phyloP scores from a whole-genome alignment of 2,888 invertebrate species.

The Andrena hattorfiana region DNA sequence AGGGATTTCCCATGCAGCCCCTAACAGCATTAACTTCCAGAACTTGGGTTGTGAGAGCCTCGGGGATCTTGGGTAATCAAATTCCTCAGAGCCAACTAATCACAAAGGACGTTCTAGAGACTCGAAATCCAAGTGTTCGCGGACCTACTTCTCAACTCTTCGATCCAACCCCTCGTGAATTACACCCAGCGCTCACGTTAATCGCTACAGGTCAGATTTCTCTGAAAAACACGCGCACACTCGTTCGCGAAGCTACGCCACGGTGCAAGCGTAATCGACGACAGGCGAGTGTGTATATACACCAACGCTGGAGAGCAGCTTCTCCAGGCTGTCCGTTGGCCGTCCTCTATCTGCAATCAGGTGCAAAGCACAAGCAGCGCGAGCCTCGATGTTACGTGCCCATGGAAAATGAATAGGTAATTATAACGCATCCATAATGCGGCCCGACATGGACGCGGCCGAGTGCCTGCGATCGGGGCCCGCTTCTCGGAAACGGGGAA shows the following conservation, averaged over 20 bases:
- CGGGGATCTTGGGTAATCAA: too few relatives aligned
- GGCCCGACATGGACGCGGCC: constrained; percentile 62
- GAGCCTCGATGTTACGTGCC: constrained; percentile 76
- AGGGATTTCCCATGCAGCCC: too few relatives aligned
- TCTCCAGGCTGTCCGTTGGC: constrained; percentile 8
- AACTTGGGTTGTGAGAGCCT: too few relatives aligned
- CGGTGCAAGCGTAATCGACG: constrained; percentile 25
- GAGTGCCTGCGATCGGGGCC: constrained; percentile 24
- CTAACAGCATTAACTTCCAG: too few relatives aligned
- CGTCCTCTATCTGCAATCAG: constrained; percentile 75
- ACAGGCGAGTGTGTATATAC: constrained; percentile 17
- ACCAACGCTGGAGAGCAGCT: constrained; percentile 13
- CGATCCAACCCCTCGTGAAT: neutral
- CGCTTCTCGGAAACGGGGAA: constrained; percentile 57
- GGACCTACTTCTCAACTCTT: too few relatives aligned
- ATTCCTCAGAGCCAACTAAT: too few relatives aligned
- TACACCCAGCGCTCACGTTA: neutral
- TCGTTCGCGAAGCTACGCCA: constrained; percentile 5
- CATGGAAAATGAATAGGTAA: constrained; percentile 81
- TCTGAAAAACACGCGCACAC: constrained; percentile 1
- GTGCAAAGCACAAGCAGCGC: constrained; percentile 74
- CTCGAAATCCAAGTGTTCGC: too few relatives aligned
- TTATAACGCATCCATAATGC: constrained; percentile 81
- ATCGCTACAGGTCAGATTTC: constrained; percentile 11
- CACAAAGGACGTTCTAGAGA: too few relatives aligned